Evolutionary conservation across 2,888 invertebrate species (phyloP).

Genomic region (Cynaeus angustus): DNA sequence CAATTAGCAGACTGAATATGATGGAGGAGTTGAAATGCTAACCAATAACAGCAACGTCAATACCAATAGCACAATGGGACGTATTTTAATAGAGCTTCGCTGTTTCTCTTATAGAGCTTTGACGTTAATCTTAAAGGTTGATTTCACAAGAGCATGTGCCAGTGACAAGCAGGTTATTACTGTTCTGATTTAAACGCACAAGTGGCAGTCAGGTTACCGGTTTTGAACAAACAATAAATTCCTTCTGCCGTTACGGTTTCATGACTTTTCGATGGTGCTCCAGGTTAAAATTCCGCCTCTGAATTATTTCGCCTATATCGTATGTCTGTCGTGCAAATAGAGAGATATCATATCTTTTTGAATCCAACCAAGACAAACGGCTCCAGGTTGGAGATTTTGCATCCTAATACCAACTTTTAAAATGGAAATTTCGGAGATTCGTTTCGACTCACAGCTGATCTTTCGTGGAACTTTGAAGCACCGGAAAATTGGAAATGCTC

Average conservation of each 20-base stretch:
- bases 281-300: conserved; percentile 30
- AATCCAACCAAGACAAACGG: conserved; percentile 43
- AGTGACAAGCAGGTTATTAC: conserved; percentile 67
- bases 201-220: conserved; percentile 62
- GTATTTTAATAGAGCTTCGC: conserved; percentile 49
- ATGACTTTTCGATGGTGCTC: conserved; percentile 38
- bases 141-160: conserved; percentile 63
- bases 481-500: conserved; percentile 15
- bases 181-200: conserved; percentile 65
- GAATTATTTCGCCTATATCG: conserved; percentile 48
- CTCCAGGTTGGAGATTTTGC: conserved; percentile 21
- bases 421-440: conserved; percentile 42
- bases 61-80: conserved; percentile 48
- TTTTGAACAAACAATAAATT: conserved; percentile 64
- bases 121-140: conserved; percentile 61
- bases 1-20: conserved; percentile 23
- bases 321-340: conserved; percentile 48
- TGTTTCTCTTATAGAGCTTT: conserved; percentile 55
- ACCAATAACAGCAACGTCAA: conserved; percentile 49
- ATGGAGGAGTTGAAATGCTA: conserved; percentile 37
- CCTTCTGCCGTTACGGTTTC: conserved; percentile 47
- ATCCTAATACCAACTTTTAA: conserved; percentile 41
- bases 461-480: conserved; percentile 13
- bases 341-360: conserved; percentile 47
- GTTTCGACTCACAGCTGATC: conserved; percentile 10